Percentiles rank a stretch among this genome's conserved stretches.
phyloP scores from a whole-genome alignment of 2,888 invertebrate species.

The Mimas tiliae region DNA sequence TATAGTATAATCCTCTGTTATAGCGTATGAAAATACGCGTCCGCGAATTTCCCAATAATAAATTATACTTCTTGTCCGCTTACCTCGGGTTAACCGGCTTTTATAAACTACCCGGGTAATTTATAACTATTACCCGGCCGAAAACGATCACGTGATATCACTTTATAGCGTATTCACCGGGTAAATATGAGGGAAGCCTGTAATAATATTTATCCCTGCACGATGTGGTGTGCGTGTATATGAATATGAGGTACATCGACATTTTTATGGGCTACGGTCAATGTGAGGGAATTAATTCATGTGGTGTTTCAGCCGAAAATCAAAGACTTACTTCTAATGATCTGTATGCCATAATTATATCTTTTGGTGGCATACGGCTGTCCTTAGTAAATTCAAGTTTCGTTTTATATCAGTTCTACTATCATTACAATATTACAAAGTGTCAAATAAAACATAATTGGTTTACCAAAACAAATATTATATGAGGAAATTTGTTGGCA shows the following conservation, averaged over 20 bases:
- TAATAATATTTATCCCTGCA: constrained; percentile 47
- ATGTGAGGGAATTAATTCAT: constrained; percentile 35
- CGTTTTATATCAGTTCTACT: not conserved
- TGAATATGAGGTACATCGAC: constrained; percentile 1
- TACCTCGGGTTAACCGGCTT: constrained; percentile 85
- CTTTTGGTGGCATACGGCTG: not conserved
- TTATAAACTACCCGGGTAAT: constrained; percentile 84
- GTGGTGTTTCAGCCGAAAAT: constrained; percentile 6
- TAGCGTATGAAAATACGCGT: constrained; percentile 73
- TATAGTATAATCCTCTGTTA: constrained; percentile 56
- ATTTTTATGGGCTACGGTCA: constrained; percentile 25
- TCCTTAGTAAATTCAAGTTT: not conserved
- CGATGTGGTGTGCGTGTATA: not conserved
- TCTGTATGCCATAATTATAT: not conserved
- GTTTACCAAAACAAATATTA: not conserved
- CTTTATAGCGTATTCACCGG: constrained; percentile 81
- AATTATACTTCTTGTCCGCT: constrained; percentile 82
- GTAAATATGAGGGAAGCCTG: constrained; percentile 78
- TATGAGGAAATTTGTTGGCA: not conserved
- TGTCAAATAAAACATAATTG: not conserved
- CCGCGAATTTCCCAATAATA: constrained; percentile 81
- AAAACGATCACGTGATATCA: constrained; percentile 84
- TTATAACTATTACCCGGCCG: constrained; percentile 83
- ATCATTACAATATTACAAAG: not conserved
- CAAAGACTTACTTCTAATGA: too few species aligned